Evolutionary conservation across 1,140 invertebrate genomes (phyloP), one percentile per base, ranked within the genome.

Genomic region (Lepidotrigona ventralis): DNA sequence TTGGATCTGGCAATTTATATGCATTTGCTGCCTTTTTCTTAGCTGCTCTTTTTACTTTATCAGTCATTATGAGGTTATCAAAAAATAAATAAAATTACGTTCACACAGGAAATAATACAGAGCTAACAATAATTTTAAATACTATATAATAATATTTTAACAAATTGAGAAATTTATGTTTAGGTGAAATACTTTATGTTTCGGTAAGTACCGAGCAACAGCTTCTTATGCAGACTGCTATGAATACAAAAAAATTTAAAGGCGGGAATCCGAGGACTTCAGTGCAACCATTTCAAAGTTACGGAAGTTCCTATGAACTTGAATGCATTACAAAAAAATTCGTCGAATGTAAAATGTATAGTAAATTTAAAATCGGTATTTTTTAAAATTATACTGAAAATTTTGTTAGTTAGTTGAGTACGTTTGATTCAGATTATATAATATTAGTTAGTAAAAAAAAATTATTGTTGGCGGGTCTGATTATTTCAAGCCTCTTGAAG

Each of bases 1-100:
- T 96, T 60, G 96, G 96, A 86, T 97, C 96, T 5, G 97, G 96
- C 94, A 97, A 95, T 92, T 96, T 95, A 92, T 97, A 97, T 29
- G 96, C 95, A 92, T 96, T 97, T 0, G 94, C 94, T 82, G 94
- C 95, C 87, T 95, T 96, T 88, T 95, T 96, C 64, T 95, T 95
- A 23, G 93, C 93, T 56, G 92, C 93, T 75, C 89, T 92, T 88
- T 91, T 94, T 17, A 89, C 81, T 86, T 90, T 92, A 12, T 79
- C 88, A 79, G 90, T 89, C 92, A 93, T 93, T 85, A 29, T 70
- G 68, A 86, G 85, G 86, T 91, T 90, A 91, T n/a, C 21, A 60
- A 70, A 23, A 63, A 58, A 23, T 63, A 12, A 70, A 76, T 23
- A 26, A 21, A 75, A 68, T 17, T 12, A 1, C 8, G 19, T 21